A percentile compares a stretch with the other conserved stretches of the same genome.
Evolutionary conservation across 1,140 invertebrate species (phyloP).

Genomic region (Eumaeus atala): DNA sequence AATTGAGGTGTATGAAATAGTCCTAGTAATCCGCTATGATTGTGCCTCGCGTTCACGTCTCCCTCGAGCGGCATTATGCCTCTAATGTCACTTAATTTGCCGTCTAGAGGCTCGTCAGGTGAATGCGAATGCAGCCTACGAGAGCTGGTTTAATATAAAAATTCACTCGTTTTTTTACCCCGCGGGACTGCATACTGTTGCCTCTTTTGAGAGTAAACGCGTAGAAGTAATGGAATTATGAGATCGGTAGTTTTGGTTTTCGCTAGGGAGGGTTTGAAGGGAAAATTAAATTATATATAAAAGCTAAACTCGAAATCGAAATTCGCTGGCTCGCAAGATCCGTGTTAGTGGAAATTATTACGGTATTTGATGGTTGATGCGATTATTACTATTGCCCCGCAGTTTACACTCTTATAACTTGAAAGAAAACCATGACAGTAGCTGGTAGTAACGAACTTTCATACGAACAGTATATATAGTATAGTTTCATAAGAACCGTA

Average conservation of each 20-base stretch:
- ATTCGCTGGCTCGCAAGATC: slow-evolving; percentile 23
- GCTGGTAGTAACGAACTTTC: too few species aligned
- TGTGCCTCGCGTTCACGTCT: slow-evolving; percentile 59
- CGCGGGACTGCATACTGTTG: slow-evolving; percentile 60
- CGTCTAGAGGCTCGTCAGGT: slow-evolving; percentile 68
- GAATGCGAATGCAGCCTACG: slow-evolving; percentile 67
- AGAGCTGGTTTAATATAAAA: slow-evolving; percentile 69
- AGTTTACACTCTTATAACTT: too few species aligned
- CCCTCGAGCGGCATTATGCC: slow-evolving; percentile 64
- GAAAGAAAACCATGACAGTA: too few species aligned
- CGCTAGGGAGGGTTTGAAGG: slow-evolving; percentile 47
- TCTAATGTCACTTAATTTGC: slow-evolving; percentile 73
- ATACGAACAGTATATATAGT: too few species aligned
- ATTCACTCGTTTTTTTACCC: slow-evolving; percentile 55
- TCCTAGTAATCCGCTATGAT: slow-evolving; percentile 34
- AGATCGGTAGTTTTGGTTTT: slow-evolving; percentile 60
- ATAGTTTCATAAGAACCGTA: too few species aligned
- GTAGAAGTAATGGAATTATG: slow-evolving; percentile 67
- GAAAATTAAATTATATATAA: slow-evolving; percentile 49
- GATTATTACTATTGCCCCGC: too few species aligned
- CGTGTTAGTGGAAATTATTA: too few species aligned
- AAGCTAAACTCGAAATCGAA: slow-evolving; percentile 39
- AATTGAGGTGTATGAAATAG: slow-evolving; percentile 25
- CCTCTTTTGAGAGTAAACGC: slow-evolving; percentile 67
- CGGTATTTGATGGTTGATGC: too few species aligned